Evolutionary conservation across 1,140 invertebrate species (phyloP), one percentile per base, ranked within the genome.

Genomic region (Brachionus manjavacas): DNA sequence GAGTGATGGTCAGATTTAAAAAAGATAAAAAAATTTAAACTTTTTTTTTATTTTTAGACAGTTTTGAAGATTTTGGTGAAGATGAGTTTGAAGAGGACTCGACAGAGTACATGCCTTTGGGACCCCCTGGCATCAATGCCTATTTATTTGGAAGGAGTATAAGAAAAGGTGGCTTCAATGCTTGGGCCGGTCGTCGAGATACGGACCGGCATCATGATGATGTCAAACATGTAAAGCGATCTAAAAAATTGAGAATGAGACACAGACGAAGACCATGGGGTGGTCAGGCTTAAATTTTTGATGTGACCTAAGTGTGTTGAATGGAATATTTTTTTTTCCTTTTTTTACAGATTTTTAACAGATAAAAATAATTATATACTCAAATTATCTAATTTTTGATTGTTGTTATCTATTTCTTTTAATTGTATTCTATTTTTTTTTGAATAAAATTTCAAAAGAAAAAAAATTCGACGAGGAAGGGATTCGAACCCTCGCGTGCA

Each of bases 401-500:
- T 72, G 68, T 72, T 20, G 39, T 72, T 72, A 41, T 72, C 3
- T 41, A n/a, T 43, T 72, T 39, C 41, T 41, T 72, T 23, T 43
- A 1, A 41, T 46, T 41, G 39, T 72, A 72, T 16, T 41, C 9
- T 16, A 46, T 41, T 43, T 41, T 43, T 31, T 41, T 39, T 39
- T 72, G 31, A 39, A 72, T 20, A 72, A 72, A 72, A 9, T 41
- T 41, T 41, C 11, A 16, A 16, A 43, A 72, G 11, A 23, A n/a
- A 70, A 76, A 76, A 76, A 76, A 49, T 76, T 76, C 72, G 72
- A 76, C 72, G 72, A 76, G 72, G 72, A 76, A 76, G 72, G 72
- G 72, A 76, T 76, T 76, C 72, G 72, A 76, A 76, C 72, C 72
- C 72, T 76, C 72, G 72, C 72, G 72, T 76, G 72, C 72, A 76